A percentile compares a stretch with the other conserved stretches of the same genome.
These are phyloP conservation scores for Drosophila setifemur DNA, from an alignment of 1,140 invertebrate species.

Conservation along the genomic window DNA sequence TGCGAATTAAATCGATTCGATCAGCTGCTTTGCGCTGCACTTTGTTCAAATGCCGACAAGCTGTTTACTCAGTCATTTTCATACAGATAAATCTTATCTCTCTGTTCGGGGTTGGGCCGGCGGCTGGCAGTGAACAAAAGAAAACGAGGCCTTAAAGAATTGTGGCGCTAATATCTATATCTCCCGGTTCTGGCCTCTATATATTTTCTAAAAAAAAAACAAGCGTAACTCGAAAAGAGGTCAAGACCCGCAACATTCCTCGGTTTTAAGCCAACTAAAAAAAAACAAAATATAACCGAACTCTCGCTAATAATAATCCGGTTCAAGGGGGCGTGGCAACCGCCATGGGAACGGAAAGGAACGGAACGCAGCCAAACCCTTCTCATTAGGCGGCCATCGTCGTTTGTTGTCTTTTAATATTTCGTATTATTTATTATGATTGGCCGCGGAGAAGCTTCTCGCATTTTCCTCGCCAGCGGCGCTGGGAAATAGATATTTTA, in stretches of 20 bases:
- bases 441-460: conserved; percentile 7
- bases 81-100: conserved; percentile 36
- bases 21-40: conserved; percentile 36
- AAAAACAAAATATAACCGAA: conserved; percentile 4
- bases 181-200: conserved; percentile 5
- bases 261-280: conserved; percentile 34
- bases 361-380: conserved; percentile 13
- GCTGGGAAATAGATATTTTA: conserved; percentile 39
- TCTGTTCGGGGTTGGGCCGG: conserved; percentile 11
- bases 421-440: conserved; percentile 41
- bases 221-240: conserved; percentile 33
- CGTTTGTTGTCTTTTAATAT: conserved; percentile 37
- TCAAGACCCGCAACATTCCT: conserved; percentile 42
- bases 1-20: conserved; percentile 40
- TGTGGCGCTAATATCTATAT: conserved; percentile 27
- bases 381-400: conserved; percentile 22
- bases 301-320: conserved; percentile 40
- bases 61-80: conserved; percentile 29
- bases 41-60: conserved; percentile 43
- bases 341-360: conserved; percentile 18
- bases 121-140: conserved; percentile 18
- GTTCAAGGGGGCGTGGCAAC: conserved; percentile 31
- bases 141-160: conserved; percentile 24
- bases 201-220: conserved; percentile 20
- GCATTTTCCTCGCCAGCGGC: not conserved